phyloP scores from a whole-genome alignment of 2,113 vertebrate species.

The Amphilophus citrinellus region DNA sequence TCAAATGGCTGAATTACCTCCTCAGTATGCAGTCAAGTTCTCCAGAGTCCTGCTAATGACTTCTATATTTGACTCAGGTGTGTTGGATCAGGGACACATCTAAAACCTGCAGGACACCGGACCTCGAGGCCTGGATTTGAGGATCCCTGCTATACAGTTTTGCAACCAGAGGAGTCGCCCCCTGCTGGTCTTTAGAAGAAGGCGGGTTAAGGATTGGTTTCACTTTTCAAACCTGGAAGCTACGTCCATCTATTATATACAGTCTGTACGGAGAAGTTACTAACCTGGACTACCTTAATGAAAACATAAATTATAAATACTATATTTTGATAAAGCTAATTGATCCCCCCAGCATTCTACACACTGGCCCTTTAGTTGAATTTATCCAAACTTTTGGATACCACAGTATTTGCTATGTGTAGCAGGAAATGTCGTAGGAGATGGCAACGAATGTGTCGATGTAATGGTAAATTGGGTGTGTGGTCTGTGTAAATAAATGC shows the following conservation, averaged over 20 bases:
- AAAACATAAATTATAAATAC: no score
- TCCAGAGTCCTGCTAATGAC: no score
- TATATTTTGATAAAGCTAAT: not conserved
- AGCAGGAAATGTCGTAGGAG: not conserved
- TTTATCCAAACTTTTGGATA: not conserved
- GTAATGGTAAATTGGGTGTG: not conserved
- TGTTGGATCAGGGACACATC: no score
- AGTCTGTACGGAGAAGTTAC: not conserved
- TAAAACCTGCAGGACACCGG: no score
- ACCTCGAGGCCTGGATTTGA: no score
- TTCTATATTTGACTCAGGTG: no score
- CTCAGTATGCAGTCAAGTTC: no score
- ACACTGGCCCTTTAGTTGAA: not conserved
- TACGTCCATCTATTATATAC: not conserved
- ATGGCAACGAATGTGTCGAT: not conserved
- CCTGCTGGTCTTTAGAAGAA: not conserved
- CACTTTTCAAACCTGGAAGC: not conserved
- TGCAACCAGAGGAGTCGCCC: not conserved
- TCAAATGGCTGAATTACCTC: no score
- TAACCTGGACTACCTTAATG: not conserved
- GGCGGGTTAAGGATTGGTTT: not conserved
- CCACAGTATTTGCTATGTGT: not conserved
- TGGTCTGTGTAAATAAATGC: not conserved
- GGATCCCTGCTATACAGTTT: not conserved
- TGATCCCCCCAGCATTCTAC: not conserved